Evolutionary conservation across 2,888 invertebrate species (phyloP).

Genomic region (Hydroisotoma schaefferi): DNA sequence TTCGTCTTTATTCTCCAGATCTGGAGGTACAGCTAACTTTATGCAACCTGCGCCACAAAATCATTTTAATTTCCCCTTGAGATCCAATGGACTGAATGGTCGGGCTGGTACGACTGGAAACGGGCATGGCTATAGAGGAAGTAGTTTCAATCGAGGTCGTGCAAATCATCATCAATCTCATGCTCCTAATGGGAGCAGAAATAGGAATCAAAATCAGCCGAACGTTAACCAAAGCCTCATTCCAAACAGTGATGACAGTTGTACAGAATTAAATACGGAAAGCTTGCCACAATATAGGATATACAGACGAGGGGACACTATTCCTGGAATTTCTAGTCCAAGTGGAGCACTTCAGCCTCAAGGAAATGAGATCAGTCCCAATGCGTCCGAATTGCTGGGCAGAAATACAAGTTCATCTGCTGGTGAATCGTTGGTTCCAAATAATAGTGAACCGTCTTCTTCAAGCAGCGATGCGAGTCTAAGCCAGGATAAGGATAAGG

Average conservation of each 20-base stretch:
- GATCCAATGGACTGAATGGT: slow-evolving; percentile 8
- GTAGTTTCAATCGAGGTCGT: not conserved
- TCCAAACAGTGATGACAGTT: slow-evolving; percentile 17
- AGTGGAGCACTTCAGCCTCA: too few species aligned
- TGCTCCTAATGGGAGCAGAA: not conserved
- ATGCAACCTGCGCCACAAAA: slow-evolving; percentile 3
- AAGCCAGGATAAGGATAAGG: not conserved
- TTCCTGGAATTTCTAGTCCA: slow-evolving; percentile 43
- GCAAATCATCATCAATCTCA: not conserved
- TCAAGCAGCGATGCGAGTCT: not conserved
- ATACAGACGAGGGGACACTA: slow-evolving; percentile 42
- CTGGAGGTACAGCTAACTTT: not conserved
- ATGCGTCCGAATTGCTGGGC: too few species aligned
- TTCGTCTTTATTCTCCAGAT: not conserved
- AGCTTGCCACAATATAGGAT: slow-evolving; percentile 40
- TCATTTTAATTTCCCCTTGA: slow-evolving; percentile 23
- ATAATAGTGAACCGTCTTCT: too few species aligned
- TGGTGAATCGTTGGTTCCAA: not conserved
- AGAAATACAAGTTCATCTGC: not conserved
- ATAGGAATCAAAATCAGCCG: slow-evolving; percentile 11
- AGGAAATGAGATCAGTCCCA: too few species aligned
- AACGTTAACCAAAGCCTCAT: slow-evolving; percentile 6
- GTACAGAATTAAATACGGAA: too few species aligned
- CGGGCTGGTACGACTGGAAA: slow-evolving; percentile 1
- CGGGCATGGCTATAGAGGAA: not conserved